phyloP scores from a whole-genome alignment of 2,888 invertebrate genomes.

The Caradrina clavipalpis region DNA sequence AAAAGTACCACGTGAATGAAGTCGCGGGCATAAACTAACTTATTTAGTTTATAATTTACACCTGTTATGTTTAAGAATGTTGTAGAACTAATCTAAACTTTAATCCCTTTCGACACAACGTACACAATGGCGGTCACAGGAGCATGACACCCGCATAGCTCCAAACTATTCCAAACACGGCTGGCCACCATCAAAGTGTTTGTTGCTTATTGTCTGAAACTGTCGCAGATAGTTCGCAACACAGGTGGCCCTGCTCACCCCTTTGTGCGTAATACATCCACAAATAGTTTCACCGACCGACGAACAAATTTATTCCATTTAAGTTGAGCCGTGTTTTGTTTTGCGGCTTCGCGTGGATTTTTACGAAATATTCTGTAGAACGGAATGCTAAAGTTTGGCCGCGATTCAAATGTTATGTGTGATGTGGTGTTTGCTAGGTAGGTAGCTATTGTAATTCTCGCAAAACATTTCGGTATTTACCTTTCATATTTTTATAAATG shows the following conservation, averaged over 20 bases:
- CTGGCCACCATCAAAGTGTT: constrained; percentile 58
- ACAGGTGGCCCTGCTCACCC: constrained; percentile 55
- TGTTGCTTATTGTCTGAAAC: constrained; percentile 58
- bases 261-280: constrained; percentile 65
- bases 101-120: not conserved
- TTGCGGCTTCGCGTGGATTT: constrained; percentile 44
- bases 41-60: not conserved
- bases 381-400: constrained; percentile 52
- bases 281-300: constrained; percentile 54
- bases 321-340: constrained; percentile 56
- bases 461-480: constrained; percentile 37
- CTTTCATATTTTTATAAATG: constrained; percentile 12
- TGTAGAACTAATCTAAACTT: constrained; percentile 27
- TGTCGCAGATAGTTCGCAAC: constrained; percentile 59
- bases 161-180: constrained; percentile 58
- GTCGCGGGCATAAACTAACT: too few relatives aligned
- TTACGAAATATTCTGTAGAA: constrained; percentile 45
- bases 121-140: constrained; percentile 11
- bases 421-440: constrained; percentile 44
- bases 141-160: constrained; percentile 55
- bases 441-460: constrained; percentile 12
- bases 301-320: constrained; percentile 64
- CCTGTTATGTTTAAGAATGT: not conserved
- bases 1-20: too few relatives aligned
- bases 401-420: constrained; percentile 46